Evolutionary conservation across 2,888 invertebrate species (phyloP), one percentile per base, ranked within the genome.

Genomic region (Oxycera nigricornis): DNA sequence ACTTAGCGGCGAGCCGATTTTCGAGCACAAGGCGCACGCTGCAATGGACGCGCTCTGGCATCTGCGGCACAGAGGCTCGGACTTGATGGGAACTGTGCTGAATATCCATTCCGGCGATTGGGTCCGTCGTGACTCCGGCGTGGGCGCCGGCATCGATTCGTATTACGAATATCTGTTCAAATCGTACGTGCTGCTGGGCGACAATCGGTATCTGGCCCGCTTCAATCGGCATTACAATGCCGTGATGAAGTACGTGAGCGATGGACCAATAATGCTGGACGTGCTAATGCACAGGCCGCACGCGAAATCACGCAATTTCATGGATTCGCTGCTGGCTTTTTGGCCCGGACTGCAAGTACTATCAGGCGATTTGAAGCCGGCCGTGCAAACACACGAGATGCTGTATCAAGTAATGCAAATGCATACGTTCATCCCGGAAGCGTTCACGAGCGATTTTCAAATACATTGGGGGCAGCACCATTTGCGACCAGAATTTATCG

Each of bases 371-470:
- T 90, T 99, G 11, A 93, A 95, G 81, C 95, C 97, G 7, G 98
- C 98, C 0, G 96, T 99, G n/a, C 97, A 98, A 87, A 97, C 97
- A 0, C 98, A 98, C 83, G 98, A 98, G 86, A 97, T 98, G 96
- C 88, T 99, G 1, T 97, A 97, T 85, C 98, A 98, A 87, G 97
- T 99, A 14, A 96, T 97, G 91, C 95, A 97, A 86, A 90, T 96
- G 81, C 98, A 99, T 85, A 97, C 96, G 77, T 98, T 98, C 85
- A 92, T 99, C 81, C 98, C 98, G 0, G 98, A 99, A 87, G 98
- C 98, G 2, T 99, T 99, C 84, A 98, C 98, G 0, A 94, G 95
- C 0, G 98, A 98, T 86, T 97, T 98, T 81, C 94, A 96, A 88
- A 96, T 99, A 7, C 97, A 98, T 82, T 99, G 98, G 98, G 97